phyloP scores from a whole-genome alignment of 2,113 vertebrate species.

The Carassius gibelio region DNA sequence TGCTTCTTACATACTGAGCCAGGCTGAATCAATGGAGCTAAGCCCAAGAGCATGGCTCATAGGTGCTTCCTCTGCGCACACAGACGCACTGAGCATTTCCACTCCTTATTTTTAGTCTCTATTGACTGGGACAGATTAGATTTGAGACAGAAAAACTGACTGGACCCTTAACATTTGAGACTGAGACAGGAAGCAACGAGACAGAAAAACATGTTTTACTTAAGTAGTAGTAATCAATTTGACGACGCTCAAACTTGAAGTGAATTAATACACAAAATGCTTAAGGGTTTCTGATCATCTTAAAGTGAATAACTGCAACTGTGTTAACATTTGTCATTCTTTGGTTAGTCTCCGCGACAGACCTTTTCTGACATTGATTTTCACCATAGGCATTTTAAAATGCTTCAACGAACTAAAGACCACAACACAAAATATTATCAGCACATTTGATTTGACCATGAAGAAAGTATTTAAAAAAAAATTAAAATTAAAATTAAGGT shows the following conservation, averaged over 20 bases:
- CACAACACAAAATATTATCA: not conserved
- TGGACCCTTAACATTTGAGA: slow-evolving; percentile 36
- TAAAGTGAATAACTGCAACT: not conserved
- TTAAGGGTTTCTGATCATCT: not conserved
- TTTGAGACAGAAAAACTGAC: slow-evolving; percentile 62
- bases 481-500: too few relatives aligned
- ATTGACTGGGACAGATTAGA: slow-evolving; percentile 72
- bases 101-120: slow-evolving; percentile 72
- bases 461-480: slow-evolving; percentile 1
- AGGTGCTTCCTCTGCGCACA: slow-evolving; percentile 28
- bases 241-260: not conserved
- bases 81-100: slow-evolving; percentile 25
- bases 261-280: not conserved
- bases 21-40: slow-evolving; percentile 29
- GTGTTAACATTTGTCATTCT: not conserved
- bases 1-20: slow-evolving; percentile 39
- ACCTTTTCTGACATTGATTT: not conserved
- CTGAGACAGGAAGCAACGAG: slow-evolving; percentile 21
- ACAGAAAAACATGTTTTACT: not conserved
- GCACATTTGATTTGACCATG: not conserved
- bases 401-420: not conserved
- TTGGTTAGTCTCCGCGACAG: not conserved
- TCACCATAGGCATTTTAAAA: not conserved
- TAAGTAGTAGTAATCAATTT: not conserved
- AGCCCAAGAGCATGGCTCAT: slow-evolving; percentile 26